Conservation (phyloP, 2,888 invertebrate genomes). For the Lasioglossum marginatum region DNA sequence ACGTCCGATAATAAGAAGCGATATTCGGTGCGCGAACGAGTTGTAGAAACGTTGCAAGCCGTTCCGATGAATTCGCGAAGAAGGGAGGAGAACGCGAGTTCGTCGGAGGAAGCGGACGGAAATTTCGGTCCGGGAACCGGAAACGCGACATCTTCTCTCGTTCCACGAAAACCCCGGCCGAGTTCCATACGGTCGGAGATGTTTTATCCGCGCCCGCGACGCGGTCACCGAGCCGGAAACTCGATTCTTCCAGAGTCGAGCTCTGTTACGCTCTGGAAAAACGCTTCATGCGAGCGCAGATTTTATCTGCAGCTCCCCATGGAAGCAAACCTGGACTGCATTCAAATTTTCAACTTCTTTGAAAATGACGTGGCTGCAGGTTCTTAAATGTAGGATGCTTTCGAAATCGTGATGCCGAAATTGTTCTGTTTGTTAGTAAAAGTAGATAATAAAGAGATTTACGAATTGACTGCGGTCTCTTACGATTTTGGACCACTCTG, state of each 20-base stretch:
- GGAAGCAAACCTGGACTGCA: background rate
- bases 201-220: slow-evolving; percentile 13
- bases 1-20: background rate
- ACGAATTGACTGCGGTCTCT: background rate
- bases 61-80: background rate
- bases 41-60: background rate
- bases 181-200: background rate
- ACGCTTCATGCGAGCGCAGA: slow-evolving; percentile 13
- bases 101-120: background rate
- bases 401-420: too few species aligned
- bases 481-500: background rate
- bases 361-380: background rate
- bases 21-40: background rate
- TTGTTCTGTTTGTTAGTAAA: background rate
- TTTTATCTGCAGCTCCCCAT: slow-evolving; percentile 1
- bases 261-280: slow-evolving; percentile 5
- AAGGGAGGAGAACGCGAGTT: background rate
- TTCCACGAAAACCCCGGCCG: background rate
- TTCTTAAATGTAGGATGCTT: background rate
- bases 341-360: background rate
- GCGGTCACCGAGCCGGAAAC: slow-evolving; percentile 22
- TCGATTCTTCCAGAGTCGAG: background rate
- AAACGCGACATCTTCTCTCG: background rate
- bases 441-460: background rate
- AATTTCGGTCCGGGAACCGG: background rate